Base-by-base conservation (phyloP, 2,888 invertebrate species). In the Cheilosia vulpina region DNA sequence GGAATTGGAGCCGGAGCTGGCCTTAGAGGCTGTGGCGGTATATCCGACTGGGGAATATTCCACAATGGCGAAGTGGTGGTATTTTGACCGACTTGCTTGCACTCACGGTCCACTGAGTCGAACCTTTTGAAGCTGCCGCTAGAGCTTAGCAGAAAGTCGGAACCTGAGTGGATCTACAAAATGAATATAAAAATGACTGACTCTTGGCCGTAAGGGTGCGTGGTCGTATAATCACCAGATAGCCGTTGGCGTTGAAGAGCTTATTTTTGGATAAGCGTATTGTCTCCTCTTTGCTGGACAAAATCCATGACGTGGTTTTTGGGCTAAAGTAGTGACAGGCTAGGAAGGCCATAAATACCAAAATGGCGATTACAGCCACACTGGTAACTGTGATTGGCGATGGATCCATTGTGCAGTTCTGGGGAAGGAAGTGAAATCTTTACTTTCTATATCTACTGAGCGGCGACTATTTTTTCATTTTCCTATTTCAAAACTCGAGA, bases 121-220 rank as follows among this genome's bases (percentile, higher is more conserved):
- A 95, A 95, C 50, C 94, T 93, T 88, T 94, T 94, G 90, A 95
- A 95, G 88, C 94, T 94, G 58, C 95, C 95, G 62, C 94, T 94
- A 43, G 93, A 93, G 88, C 94, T 94, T 69, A 95, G 91, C 82
- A 94, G 92, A 80, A 94, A 93, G 89, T 95, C 95, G 2, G 95
- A 94, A 81, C 95, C 94, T 1, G 94, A 94, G 88, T 94, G 94
- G 43, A 95, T 94, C 95, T 95, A 90, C 15, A 90, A 90, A 13
- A 4, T 4, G 9, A 7, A 24, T 45, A 50, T 34, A 21, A 3
- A 15, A 17, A 2, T 63, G 6, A 13, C 9, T 38, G 38, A 4
- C 1, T 13, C 4, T 38, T 38, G 11, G 38, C 11, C 38, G 13
- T 13, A 13, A 38, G 38, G 38, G 38, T 38, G 13, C 11, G 13